Conservation (phyloP, 2,888 invertebrate genomes). For the Blera fallax region DNA sequence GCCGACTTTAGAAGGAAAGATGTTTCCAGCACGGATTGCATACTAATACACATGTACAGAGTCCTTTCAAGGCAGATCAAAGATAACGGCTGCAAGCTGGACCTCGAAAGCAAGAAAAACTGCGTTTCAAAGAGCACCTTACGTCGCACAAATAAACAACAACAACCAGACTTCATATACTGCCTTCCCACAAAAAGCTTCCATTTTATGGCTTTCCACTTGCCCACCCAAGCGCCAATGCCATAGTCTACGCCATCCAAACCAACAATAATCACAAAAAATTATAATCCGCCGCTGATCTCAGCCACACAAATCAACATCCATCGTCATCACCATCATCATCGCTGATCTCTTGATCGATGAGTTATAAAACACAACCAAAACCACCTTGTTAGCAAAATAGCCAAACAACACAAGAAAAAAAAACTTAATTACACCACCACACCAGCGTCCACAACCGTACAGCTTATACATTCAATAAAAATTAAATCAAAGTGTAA, state of each 20-base stretch:
- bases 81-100: too few species aligned
- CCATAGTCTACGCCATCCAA: slow-evolving; percentile 10
- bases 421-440: slow-evolving; percentile 39
- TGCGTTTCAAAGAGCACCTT: too few species aligned
- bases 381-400: slow-evolving; percentile 18
- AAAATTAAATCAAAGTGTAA: slow-evolving; percentile 57
- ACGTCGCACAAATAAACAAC: too few species aligned
- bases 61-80: too few species aligned
- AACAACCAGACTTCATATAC: too few species aligned
- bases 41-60: too few species aligned
- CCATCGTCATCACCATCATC: slow-evolving; percentile 16
- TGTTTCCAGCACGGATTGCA: too few species aligned
- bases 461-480: slow-evolving; percentile 28
- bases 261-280: slow-evolving; percentile 4
- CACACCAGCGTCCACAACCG: slow-evolving; percentile 6
- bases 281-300: slow-evolving; percentile 49
- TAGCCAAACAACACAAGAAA: slow-evolving; percentile 21
- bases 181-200: too few species aligned
- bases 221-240: background rate
- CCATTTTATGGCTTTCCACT: too few species aligned
- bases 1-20: too few species aligned
- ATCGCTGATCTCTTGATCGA: slow-evolving; percentile 45
- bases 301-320: slow-evolving; percentile 47
- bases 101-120: too few species aligned
- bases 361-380: slow-evolving; percentile 23